A percentile compares a stretch with the other conserved stretches of the same genome.
Evolutionary conservation across 2,113 vertebrate genomes (phyloP).

Genomic region (Phyllostomus hastatus): DNA sequence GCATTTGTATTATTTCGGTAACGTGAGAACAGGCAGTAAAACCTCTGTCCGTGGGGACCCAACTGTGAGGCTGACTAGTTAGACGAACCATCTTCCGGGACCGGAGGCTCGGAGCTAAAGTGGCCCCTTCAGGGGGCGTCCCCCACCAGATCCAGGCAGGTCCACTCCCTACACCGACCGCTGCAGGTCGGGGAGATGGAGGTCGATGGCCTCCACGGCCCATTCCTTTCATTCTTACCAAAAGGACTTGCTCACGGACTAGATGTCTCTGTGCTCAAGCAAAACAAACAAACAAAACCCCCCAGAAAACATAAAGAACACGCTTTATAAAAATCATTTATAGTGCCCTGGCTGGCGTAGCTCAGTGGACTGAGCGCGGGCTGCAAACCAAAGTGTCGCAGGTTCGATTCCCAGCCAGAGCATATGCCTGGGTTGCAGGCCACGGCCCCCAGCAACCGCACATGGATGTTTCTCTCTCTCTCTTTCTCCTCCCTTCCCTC

Average conservation of each 20-base stretch:
- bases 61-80: not conserved
- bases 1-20: not conserved
- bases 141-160: not conserved
- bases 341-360: too few species aligned
- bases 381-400: too few species aligned
- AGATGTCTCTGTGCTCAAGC: not conserved
- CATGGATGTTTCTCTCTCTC: too few species aligned
- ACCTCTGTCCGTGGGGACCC: not conserved
- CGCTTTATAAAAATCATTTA: not conserved
- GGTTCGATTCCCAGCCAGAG: too few species aligned
- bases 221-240: not conserved
- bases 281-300: too few species aligned
- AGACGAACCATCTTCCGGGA: rapidly evolving
- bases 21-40: not conserved
- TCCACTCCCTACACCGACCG: not conserved
- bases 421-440: too few species aligned
- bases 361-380: too few species aligned
- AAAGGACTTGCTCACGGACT: not conserved
- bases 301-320: not conserved
- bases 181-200: not conserved
- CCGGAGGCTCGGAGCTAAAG: too few species aligned
- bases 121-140: not conserved
- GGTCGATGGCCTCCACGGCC: not conserved
- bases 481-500: too few species aligned
- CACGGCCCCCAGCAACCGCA: too few species aligned